These are phyloP conservation scores for Probaryconus sp. DNA, from an alignment of 1,140 invertebrate genomes.

Conservation along the genomic window DNA sequence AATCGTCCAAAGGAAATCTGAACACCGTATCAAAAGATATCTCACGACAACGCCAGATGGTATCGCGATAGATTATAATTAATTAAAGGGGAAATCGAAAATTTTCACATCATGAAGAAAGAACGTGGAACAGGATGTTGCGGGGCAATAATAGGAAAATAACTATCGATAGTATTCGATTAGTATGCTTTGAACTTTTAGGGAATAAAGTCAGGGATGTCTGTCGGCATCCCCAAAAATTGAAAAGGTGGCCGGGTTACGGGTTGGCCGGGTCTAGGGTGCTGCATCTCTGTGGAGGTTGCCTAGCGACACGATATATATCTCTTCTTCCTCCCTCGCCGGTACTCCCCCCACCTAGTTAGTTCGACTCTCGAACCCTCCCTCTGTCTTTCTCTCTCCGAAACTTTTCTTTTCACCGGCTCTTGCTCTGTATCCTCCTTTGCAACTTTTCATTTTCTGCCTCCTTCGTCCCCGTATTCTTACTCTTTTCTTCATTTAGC, in stretches of 20 bases:
- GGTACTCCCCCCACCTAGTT: constrained; percentile 13
- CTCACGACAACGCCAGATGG: too few relatives aligned
- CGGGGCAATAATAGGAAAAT: too few relatives aligned
- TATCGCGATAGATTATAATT: too few relatives aligned
- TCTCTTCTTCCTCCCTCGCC: constrained; percentile 49
- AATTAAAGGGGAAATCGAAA: too few relatives aligned
- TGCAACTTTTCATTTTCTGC: constrained; percentile 43
- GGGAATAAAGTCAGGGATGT: constrained; percentile 39
- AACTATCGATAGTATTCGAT: constrained; percentile 25
- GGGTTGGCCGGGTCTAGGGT: constrained; percentile 64
- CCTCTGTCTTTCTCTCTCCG: constrained; percentile 18
- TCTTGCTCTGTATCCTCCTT: constrained; percentile 14
- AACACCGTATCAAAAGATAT: too few relatives aligned
- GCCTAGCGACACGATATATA: constrained; percentile 72
- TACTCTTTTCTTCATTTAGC: constrained; percentile 53
- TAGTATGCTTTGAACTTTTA: constrained; percentile 45
- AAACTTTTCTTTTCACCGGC: constrained; percentile 41
- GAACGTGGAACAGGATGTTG: constrained; percentile 4
- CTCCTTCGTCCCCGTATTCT: constrained; percentile 40
- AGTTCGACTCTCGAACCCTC: constrained; percentile 14
- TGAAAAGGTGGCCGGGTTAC: constrained; percentile 74
- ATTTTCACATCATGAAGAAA: too few relatives aligned
- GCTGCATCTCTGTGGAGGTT: constrained; percentile 73
- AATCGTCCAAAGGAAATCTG: too few relatives aligned
- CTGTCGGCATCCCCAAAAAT: constrained; percentile 70